Percentiles rank a stretch among this genome's conserved stretches.
phyloP scores from a whole-genome alignment of 2,888 invertebrate genomes.

The Cheilosia vulpina region DNA sequence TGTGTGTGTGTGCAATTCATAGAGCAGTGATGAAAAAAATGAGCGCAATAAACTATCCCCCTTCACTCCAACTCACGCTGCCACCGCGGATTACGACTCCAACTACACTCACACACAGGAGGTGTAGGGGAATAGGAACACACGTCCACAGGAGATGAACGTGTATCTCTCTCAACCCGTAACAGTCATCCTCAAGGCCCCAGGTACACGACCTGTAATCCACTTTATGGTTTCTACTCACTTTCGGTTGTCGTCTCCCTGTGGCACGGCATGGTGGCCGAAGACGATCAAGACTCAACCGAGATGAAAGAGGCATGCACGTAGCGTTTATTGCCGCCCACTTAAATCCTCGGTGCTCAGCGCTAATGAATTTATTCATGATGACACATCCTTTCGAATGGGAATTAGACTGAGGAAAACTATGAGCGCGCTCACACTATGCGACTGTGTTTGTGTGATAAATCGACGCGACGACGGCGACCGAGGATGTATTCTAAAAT shows the following conservation, averaged over 20 bases:
- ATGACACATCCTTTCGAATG: conserved; percentile 71
- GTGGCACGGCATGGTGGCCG: not conserved
- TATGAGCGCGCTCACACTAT: conserved; percentile 30
- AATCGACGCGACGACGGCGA: conserved; percentile 27
- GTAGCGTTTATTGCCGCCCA: conserved; percentile 71
- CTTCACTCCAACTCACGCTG: conserved; percentile 22
- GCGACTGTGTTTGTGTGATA: conserved; percentile 17
- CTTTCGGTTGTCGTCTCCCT: conserved; percentile 51
- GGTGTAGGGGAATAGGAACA: not conserved
- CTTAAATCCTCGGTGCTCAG: conserved; percentile 70
- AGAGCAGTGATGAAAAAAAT: conserved; percentile 50
- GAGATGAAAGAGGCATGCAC: conserved; percentile 44
- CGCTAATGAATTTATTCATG: conserved; percentile 75
- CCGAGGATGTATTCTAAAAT: conserved; percentile 34
- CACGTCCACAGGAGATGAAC: conserved; percentile 15
- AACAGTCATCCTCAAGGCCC: conserved; percentile 58
- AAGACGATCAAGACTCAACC: not conserved
- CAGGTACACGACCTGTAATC: conserved; percentile 73
- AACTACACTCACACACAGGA: not conserved
- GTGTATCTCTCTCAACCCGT: conserved; percentile 31
- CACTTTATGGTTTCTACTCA: conserved; percentile 70
- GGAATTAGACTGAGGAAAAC: conserved; percentile 65
- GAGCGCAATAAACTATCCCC: conserved; percentile 45
- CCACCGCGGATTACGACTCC: not conserved
- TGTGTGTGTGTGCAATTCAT: conserved; percentile 24